Evolutionary conservation across 1,140 invertebrate genomes (phyloP).

Genomic region (Trachymyrmex cornetzi): DNA sequence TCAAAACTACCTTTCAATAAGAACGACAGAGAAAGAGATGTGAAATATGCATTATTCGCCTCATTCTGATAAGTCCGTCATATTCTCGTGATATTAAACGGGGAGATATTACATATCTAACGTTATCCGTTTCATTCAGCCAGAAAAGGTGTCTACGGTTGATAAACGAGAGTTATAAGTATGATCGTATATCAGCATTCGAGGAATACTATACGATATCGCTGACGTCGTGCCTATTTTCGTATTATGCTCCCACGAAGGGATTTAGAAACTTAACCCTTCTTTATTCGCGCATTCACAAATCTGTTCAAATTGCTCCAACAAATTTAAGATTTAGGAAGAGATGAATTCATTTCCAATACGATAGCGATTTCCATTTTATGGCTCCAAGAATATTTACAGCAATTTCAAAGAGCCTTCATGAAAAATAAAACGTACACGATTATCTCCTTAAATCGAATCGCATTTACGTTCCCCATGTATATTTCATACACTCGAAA

Average conservation of each 20-base stretch:
- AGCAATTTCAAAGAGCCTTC: background rate
- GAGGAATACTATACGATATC: slow-evolving; percentile 34
- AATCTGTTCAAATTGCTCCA: background rate
- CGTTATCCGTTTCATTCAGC: slow-evolving; percentile 42
- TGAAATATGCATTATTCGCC: background rate
- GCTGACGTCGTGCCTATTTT: slow-evolving; percentile 50
- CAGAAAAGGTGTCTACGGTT: slow-evolving; percentile 34
- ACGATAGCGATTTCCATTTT: background rate
- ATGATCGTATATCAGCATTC: slow-evolving; percentile 49
- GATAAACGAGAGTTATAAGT: slow-evolving; percentile 57
- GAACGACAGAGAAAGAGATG: background rate
- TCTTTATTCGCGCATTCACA: background rate
- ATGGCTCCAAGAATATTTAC: background rate
- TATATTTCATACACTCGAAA: background rate
- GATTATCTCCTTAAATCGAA: slow-evolving; percentile 16
- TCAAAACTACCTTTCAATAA: background rate
- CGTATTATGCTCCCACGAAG: slow-evolving; percentile 29
- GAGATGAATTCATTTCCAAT: background rate
- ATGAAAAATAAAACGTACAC: background rate
- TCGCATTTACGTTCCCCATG: background rate
- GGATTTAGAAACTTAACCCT: slow-evolving; percentile 52
- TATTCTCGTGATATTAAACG: slow-evolving; percentile 40
- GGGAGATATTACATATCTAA: slow-evolving; percentile 44
- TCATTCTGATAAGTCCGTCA: slow-evolving; percentile 38
- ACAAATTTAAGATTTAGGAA: background rate